A percentile compares a stretch with the other conserved stretches of the same genome.
These are phyloP conservation scores for Xanthorhoe designata DNA, from an alignment of 2,888 invertebrate genomes.

Conservation along the genomic window DNA sequence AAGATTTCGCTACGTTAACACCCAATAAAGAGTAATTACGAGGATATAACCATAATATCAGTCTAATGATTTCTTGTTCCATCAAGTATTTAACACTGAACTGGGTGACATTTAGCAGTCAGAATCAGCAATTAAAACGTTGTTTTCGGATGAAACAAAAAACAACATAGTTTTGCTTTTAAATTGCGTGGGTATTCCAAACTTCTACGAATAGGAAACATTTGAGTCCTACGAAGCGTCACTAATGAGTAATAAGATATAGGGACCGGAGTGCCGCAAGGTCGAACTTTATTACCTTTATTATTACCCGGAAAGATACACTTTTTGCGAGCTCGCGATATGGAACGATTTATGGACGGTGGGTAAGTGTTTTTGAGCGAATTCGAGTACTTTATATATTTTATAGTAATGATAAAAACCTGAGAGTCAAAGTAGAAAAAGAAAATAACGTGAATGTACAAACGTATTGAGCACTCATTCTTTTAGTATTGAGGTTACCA, in stretches of 20 bases:
- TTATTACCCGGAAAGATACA: slow-evolving; percentile 47
- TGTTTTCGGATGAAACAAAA: neutral
- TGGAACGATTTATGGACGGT: slow-evolving; percentile 33
- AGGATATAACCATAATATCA: no score
- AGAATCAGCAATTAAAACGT: slow-evolving; percentile 2
- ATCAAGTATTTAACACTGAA: neutral
- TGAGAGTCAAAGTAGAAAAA: no score
- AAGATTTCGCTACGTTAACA: no score
- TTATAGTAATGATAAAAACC: no score
- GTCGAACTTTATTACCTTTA: slow-evolving; percentile 45
- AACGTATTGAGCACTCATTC: no score
- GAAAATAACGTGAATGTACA: no score
- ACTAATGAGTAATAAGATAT: slow-evolving; percentile 41
- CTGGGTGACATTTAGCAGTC: neutral
- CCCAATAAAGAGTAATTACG: no score
- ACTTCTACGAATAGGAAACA: slow-evolving; percentile 7
- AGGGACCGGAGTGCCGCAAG: slow-evolving; percentile 43
- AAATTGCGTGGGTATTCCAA: slow-evolving; percentile 7
- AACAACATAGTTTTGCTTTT: slow-evolving; percentile 17
- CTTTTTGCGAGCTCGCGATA: slow-evolving; percentile 39
- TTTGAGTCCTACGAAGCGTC: slow-evolving; percentile 37
- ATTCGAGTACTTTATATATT: slow-evolving; percentile 1
- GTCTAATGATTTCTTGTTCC: no score
- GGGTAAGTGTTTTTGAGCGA: slow-evolving; percentile 15
- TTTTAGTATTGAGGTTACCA: no score